Percentiles rank a stretch among this genome's conserved stretches.
Conservation (phyloP, 2,797 vertebrate species). For the Smutsia temminckii region DNA sequence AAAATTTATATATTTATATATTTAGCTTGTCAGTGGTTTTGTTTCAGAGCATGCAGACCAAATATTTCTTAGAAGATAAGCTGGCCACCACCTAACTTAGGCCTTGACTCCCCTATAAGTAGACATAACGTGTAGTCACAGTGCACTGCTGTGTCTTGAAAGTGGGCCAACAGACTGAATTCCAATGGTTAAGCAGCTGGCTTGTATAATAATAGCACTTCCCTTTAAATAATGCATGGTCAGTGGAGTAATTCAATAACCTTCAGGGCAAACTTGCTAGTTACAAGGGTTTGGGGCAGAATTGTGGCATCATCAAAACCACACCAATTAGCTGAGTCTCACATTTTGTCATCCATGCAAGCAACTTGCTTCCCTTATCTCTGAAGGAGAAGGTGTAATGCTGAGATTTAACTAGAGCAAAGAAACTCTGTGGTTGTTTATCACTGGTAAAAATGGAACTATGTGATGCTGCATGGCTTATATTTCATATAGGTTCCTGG, state of each 20-base stretch:
- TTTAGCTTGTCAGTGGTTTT: slow-evolving; percentile 62
- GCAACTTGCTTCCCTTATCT: neutral
- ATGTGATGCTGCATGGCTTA: neutral
- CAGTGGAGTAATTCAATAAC: slow-evolving; percentile 78
- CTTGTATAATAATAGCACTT: slow-evolving; percentile 77
- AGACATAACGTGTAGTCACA: slow-evolving; percentile 62
- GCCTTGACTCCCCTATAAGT: neutral
- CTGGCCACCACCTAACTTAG: slow-evolving; percentile 63
- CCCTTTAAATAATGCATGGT: slow-evolving; percentile 77
- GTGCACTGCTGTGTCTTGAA: slow-evolving; percentile 59
- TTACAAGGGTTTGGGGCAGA: slow-evolving; percentile 62
- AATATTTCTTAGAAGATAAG: slow-evolving; percentile 63
- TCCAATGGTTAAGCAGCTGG: slow-evolving; percentile 80
- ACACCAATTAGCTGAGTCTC: slow-evolving; percentile 56
- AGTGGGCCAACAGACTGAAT: slow-evolving; percentile 69
- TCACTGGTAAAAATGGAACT: neutral
- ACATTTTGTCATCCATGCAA: slow-evolving; percentile 50
- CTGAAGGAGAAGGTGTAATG: slow-evolving; percentile 18
- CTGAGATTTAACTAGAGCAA: slow-evolving; percentile 41
- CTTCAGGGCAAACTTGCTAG: slow-evolving; percentile 56
- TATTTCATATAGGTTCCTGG: slow-evolving; percentile 21
- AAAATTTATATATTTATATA: neutral
- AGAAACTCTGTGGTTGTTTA: neutral
- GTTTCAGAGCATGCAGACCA: slow-evolving; percentile 56
- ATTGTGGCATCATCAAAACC: slow-evolving; percentile 50